A percentile compares a stretch with the other conserved stretches of the same genome.
phyloP scores from a whole-genome alignment of 1,140 invertebrate species.

The Mycetomoellerius zeteki region DNA sequence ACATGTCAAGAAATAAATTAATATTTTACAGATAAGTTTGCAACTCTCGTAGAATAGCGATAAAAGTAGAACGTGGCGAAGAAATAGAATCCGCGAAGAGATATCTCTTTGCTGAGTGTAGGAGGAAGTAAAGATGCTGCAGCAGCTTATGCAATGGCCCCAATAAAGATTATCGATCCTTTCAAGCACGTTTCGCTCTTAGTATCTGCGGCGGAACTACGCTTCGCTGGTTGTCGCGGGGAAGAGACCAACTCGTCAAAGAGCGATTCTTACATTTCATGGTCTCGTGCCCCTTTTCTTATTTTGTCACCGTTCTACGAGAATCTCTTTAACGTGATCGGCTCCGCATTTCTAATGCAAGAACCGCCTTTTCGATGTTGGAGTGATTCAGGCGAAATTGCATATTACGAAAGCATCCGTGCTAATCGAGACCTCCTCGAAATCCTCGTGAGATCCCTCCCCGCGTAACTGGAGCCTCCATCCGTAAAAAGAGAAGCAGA shows the following conservation, averaged over 20 bases:
- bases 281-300: conserved; percentile 28
- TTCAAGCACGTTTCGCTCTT: conserved; percentile 39
- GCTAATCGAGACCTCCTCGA: conserved; percentile 36
- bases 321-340: conserved; percentile 25
- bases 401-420: conserved; percentile 64
- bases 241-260: conserved; percentile 35
- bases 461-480: not conserved
- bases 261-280: conserved; percentile 42
- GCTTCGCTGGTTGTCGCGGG: conserved; percentile 22
- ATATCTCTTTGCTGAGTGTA: conserved; percentile 1
- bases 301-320: conserved; percentile 38
- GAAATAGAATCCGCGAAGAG: not conserved
- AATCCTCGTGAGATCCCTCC: conserved; percentile 36
- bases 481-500: not conserved
- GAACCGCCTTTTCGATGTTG: conserved; percentile 43
- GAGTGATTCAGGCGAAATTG: conserved; percentile 45
- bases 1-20: not conserved
- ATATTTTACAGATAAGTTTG: not conserved
- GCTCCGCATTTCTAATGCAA: conserved; percentile 43
- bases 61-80: not conserved
- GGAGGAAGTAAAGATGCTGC: conserved; percentile 48
- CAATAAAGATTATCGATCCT: conserved; percentile 57
- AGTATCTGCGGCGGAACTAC: conserved; percentile 10
- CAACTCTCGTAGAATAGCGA: not conserved
- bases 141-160: conserved; percentile 39